Base-by-base conservation (phyloP, 2,113 vertebrate species). In the Synodontis membranacea region DNA sequence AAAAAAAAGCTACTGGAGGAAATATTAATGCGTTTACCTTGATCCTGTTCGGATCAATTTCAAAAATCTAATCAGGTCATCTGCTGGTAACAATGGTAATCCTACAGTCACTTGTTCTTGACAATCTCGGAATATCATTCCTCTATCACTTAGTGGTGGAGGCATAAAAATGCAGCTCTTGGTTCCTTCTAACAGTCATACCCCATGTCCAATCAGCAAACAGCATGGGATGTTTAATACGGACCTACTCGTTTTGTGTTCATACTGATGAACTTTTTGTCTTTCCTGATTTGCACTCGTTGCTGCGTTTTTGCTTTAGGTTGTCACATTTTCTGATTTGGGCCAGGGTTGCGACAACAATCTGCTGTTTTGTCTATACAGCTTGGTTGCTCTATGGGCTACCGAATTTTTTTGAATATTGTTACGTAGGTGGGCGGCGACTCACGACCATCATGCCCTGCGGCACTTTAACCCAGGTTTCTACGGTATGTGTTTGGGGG, bases 1-100 rank as follows among this genome's bases (percentile, higher is more conserved):
- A 31, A 0, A 10, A 0, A 10, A 3, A 15, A n/a, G 1, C 28
- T 11, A n/a, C 31, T n/a, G 4, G 2, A 28, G 25, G 14, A n/a
- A 64, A n/a, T 12, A 4, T 11, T n/a, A n/a, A n/a, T n/a, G n/a
- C n/a, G n/a, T n/a, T n/a, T n/a, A 66, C 31, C 62, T 17, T 66
- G n/a, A 34, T 34, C n/a, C 31, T 66, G 62, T 66, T 66, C 17
- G 62, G 62, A 66, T 14, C 64, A 68, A 19, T 37, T 37, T 4
- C 6, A 66, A 68, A 37, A 68, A 34, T 1, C 14, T 34, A 66
- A 66, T 66, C 31, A 34, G 31, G 2, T 66, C 64, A 68, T 68
- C 31, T 34, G 4, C 64, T 68, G n/a, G 31, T 68, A 37, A 31
- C 19, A n/a, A 64, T 17, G 64, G 19, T 17, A 37, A 68, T 68